Evolutionary conservation across 2,113 vertebrate species (phyloP), one percentile per base, ranked within the genome.

Genomic region (Periophthalmus modestus): DNA sequence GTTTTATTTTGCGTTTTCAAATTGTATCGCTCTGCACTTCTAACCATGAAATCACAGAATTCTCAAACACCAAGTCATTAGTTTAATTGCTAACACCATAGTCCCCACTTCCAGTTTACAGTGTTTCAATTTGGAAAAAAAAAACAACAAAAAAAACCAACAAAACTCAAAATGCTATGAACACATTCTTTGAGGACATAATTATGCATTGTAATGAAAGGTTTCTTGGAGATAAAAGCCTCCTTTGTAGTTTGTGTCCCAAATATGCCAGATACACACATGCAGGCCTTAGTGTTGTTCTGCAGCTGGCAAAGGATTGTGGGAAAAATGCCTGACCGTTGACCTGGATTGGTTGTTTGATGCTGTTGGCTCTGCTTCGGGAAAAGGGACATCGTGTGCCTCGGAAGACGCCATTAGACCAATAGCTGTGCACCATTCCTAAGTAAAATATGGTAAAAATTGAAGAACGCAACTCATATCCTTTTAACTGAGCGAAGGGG

Each of bases 341-440:
- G 84, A 77, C 78, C 84, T 77, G 75, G 73, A 81, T 73, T 71
- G 80, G 62, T 39, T 21, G 75, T 52, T 59, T 77, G 75, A 79
- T 72, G 78, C 58, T 23, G 23, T 24, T n/a, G 75, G 66, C 72
- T 48, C 34, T 43, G 63, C 71, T 34, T 19, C 7, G 65, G 68
- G 63, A 57, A 43, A 55, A 80, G 19, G 72, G 66, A 75, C 77
- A 36, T 14, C 36, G 24, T 68, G 61, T 65, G 36, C 58, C 77
- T 79, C 68, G 76, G 24, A 67, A 59, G 72, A 13, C 54, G 39
- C 21, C 52, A 54, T 57, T 76, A 71, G 57, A 55, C 34, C 21
- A 34, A 28, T 16, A 47, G 39, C 52, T 74, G 70, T 46, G 58
- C 50, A 68, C 52, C 34, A 2, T 18, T 66, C 52, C 81, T 36